Evolutionary conservation across 92 coral and sea anemone species (phyloP).

Genomic region (Pocillopora meandrina): DNA sequence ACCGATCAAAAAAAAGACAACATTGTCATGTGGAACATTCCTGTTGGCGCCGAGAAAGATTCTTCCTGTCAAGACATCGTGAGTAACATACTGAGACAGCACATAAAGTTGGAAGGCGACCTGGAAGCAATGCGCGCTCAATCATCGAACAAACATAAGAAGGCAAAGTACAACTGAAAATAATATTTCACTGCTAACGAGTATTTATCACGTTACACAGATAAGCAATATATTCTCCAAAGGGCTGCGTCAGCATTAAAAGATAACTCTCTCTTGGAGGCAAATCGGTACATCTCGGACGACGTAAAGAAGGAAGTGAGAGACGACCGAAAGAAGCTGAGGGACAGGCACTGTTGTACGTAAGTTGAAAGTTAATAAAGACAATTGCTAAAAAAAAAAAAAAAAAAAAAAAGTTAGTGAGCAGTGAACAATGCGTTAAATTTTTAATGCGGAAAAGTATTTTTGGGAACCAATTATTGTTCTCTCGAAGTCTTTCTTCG

Average conservation of each 20-base stretch:
- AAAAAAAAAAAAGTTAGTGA: no score
- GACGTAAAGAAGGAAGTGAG: constrained; percentile 31
- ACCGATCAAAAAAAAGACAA: not conserved
- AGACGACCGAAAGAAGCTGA: constrained; percentile 28
- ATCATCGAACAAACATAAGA: constrained; percentile 18
- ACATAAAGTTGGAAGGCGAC: constrained; percentile 13
- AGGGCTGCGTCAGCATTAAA: not conserved
- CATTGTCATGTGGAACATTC: no score
- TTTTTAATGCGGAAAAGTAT: no score
- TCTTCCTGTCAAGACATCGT: no score
- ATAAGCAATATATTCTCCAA: constrained; percentile 22
- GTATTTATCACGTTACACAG: constrained; percentile 21
- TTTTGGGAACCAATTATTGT: no score
- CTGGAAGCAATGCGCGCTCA: constrained; percentile 35
- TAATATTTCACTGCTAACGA: constrained; percentile 17
- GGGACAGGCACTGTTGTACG: not conserved
- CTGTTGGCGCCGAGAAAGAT: no score
- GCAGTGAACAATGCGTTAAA: no score
- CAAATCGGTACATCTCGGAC: not conserved
- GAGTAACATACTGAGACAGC: no score
- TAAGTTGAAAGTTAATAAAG: no score
- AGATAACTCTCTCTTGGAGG: no score
- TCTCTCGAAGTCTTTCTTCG: no score
- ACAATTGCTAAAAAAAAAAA: no score
- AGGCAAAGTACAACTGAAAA: not conserved